Percentiles rank a stretch among this genome's conserved stretches.
These are phyloP conservation scores for Aramus guarauna DNA, from an alignment of 2,113 vertebrate species.

Conservation along the genomic window DNA sequence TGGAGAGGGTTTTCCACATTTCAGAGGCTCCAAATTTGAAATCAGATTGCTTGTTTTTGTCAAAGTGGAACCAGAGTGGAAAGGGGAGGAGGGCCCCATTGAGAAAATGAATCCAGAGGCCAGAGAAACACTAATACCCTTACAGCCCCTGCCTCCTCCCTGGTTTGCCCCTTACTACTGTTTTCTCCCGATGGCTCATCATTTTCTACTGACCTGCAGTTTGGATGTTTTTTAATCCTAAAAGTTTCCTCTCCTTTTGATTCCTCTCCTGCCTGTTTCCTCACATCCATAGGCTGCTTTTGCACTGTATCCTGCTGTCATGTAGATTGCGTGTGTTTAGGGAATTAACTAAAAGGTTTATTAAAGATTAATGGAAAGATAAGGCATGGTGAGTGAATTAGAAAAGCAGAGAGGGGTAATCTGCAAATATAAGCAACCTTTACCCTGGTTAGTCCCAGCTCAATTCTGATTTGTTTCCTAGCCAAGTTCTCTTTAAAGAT, in stretches of 20 bases:
- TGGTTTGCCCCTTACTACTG: background rate
- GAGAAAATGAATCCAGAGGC: background rate
- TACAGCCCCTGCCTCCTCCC: background rate
- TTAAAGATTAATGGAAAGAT: constrained; percentile 71
- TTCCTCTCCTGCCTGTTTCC: constrained; percentile 11
- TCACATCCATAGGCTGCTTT: background rate
- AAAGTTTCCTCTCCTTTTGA: constrained; percentile 43
- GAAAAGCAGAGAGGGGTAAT: constrained; percentile 64
- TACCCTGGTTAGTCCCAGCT: constrained; percentile 36
- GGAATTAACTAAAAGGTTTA: constrained; percentile 64
- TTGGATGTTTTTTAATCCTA: constrained; percentile 7
- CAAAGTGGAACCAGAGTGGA: background rate
- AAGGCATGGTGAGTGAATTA: constrained; percentile 53
- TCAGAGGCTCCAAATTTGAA: constrained; percentile 32
- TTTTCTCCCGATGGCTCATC: background rate
- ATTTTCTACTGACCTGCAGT: background rate
- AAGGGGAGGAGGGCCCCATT: background rate
- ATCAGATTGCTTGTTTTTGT: constrained; percentile 7
- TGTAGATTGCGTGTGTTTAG: constrained; percentile 42
- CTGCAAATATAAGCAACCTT: constrained; percentile 49
- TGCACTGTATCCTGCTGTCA: constrained; percentile 56
- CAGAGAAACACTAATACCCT: background rate
- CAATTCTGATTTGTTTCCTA: constrained; percentile 24
- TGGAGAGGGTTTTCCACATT: constrained; percentile 20
- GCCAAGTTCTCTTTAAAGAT: background rate